Percentiles rank a stretch among this genome's conserved stretches.
These are phyloP conservation scores for Danio choprae DNA, from an alignment of 2,797 vertebrate genomes.

Conservation along the genomic window DNA sequence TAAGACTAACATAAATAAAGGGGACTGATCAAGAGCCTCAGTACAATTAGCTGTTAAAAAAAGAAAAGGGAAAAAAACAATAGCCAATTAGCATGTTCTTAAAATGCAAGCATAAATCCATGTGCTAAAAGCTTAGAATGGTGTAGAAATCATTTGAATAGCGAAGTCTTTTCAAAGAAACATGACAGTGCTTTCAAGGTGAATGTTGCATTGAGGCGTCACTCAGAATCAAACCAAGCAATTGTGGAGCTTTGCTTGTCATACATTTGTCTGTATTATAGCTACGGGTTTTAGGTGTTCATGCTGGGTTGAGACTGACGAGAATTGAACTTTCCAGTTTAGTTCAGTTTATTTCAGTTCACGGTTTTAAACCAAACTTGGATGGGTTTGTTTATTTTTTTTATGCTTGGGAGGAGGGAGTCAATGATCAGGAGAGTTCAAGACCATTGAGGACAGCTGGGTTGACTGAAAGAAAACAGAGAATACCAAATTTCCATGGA, in stretches of 20 bases:
- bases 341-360: constrained; percentile 28
- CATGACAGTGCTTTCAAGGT: constrained; percentile 11
- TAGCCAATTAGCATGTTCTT: neutral
- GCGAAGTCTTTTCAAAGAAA: no score
- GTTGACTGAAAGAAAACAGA: neutral
- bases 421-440: neutral
- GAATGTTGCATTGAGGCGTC: neutral
- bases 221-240: constrained; percentile 7
- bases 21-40: neutral
- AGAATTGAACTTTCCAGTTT: constrained; percentile 36
- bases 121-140: neutral
- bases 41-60: neutral
- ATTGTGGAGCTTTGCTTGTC: constrained; percentile 16
- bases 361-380: constrained; percentile 16
- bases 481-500: neutral
- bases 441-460: neutral
- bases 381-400: neutral
- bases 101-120: neutral
- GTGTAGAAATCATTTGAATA: neutral
- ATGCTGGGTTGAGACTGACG: constrained; percentile 22
- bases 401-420: neutral
- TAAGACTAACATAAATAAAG: constrained; percentile 26
- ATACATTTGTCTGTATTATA: neutral
- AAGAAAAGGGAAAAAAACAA: neutral
- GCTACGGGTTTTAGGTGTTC: constrained; percentile 14